A percentile compares a stretch with the other conserved stretches of the same genome.
These are phyloP conservation scores for Porites rus DNA, from an alignment of 92 coral and sea anemone genomes.

Conservation along the genomic window DNA sequence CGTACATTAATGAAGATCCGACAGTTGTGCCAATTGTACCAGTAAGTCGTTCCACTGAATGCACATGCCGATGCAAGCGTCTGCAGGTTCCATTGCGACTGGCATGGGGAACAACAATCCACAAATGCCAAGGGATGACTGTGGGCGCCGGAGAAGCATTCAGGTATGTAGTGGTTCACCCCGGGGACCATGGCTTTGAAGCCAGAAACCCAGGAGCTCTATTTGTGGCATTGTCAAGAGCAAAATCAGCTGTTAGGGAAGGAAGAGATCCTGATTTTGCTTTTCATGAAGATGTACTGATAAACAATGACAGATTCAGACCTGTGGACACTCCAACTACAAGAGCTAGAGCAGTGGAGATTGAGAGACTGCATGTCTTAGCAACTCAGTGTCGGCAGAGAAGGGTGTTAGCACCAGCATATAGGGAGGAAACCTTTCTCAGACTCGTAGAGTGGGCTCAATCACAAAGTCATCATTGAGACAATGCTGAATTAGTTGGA, in stretches of 20 bases:
- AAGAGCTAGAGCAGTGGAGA: conserved; percentile 13
- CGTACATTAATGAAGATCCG: conserved; percentile 30
- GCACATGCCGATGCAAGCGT: too few relatives aligned
- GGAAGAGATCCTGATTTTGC: conserved; percentile 55
- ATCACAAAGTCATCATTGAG: not conserved
- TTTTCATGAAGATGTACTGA: too few relatives aligned
- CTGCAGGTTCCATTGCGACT: not conserved
- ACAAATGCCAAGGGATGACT: conserved; percentile 15
- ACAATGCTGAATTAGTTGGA: too few relatives aligned
- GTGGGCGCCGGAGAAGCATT: conserved; percentile 53
- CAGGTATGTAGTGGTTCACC: conserved; percentile 25
- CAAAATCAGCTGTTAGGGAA: conserved; percentile 39
- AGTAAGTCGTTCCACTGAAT: conserved; percentile 23
- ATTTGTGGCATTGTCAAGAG: conserved; percentile 46
- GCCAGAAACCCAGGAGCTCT: conserved; percentile 54
- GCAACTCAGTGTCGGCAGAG: conserved; percentile 14
- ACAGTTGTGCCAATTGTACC: conserved; percentile 54
- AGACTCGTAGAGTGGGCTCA: conserved; percentile 53
- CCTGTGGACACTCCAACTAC: conserved; percentile 52
- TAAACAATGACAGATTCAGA: conserved; percentile 1
- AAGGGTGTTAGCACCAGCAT: conserved; percentile 31
- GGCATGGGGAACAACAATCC: not conserved
- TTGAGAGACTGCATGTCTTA: not conserved
- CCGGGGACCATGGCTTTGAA: conserved; percentile 43
- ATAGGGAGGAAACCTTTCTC: conserved; percentile 21